Evolutionary conservation across 1,140 invertebrate genomes (phyloP).

Genomic region (Pogonognathellus flavescens): DNA sequence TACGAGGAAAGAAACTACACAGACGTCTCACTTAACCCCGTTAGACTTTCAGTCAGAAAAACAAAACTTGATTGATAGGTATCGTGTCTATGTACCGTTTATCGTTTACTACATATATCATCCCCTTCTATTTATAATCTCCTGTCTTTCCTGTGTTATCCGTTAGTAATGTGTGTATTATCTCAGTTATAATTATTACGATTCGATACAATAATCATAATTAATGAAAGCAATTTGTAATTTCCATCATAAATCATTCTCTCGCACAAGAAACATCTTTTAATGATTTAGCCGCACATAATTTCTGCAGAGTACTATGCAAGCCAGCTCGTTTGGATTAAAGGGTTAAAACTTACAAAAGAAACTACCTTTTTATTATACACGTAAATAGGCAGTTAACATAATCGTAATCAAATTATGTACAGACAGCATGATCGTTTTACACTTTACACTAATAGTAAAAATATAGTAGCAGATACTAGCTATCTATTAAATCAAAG

Average conservation of each 20-base stretch:
- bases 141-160: too few species aligned
- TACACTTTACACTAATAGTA: conserved; percentile 22
- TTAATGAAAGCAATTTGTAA: conserved; percentile 14
- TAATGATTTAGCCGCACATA: not conserved
- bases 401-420: conserved; percentile 18
- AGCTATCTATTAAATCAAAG: conserved; percentile 35
- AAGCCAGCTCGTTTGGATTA: conserved; percentile 16
- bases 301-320: not conserved
- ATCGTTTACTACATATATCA: not conserved
- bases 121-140: not conserved
- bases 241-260: not conserved
- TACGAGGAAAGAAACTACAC: not conserved
- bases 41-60: not conserved
- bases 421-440: conserved; percentile 19
- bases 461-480: not conserved
- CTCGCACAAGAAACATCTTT: not conserved
- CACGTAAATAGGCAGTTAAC: not conserved
- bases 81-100: not conserved
- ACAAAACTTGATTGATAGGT: not conserved
- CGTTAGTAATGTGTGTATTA: too few species aligned
- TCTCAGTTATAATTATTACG: too few species aligned
- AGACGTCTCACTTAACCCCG: conserved; percentile 18
- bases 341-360: conserved; percentile 21
- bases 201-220: too few species aligned
- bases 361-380: conserved; percentile 10